A percentile compares a stretch with the other conserved stretches of the same genome.
Conservation (phyloP, 2,888 invertebrate species). For the Saturnia japonica region DNA sequence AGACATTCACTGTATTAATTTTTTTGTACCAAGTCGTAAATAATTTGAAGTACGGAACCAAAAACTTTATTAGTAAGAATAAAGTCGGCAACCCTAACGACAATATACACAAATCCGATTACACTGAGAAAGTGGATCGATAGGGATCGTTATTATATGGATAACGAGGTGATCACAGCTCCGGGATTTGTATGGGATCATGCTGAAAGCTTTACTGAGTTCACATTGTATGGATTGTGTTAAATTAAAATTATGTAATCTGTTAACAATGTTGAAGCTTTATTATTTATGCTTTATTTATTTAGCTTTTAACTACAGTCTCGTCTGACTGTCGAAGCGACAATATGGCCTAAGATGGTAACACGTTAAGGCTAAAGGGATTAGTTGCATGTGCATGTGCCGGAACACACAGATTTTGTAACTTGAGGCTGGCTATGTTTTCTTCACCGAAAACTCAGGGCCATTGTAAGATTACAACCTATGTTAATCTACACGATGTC, state of each 20-base stretch:
- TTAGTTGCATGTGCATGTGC: too few relatives aligned
- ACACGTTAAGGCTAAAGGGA: too few relatives aligned
- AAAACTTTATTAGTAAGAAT: not conserved
- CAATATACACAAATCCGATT: conserved; percentile 22
- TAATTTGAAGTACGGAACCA: not conserved
- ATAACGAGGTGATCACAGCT: conserved; percentile 32
- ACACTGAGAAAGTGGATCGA: conserved; percentile 18
- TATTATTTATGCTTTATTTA: not conserved
- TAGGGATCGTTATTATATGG: conserved; percentile 41
- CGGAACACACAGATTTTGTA: not conserved
- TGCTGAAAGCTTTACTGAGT: not conserved
- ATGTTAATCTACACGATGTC: not conserved
- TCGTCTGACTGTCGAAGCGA: too few relatives aligned
- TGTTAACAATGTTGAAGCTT: not conserved
- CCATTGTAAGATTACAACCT: not conserved
- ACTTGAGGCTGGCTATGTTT: not conserved
- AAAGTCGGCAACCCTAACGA: conserved; percentile 3
- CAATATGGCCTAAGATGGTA: too few relatives aligned
- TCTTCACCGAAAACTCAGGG: not conserved
- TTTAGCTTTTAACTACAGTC: too few relatives aligned
- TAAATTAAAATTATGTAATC: conserved; percentile 3
- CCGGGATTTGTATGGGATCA: conserved; percentile 17
- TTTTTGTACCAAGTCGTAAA: too few relatives aligned
- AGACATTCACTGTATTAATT: too few relatives aligned
- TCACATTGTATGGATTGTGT: not conserved